Percentiles rank a stretch among this genome's conserved stretches.
Evolutionary conservation across 2,113 vertebrate genomes (phyloP).

Genomic region (Opisthocomus hoazin): DNA sequence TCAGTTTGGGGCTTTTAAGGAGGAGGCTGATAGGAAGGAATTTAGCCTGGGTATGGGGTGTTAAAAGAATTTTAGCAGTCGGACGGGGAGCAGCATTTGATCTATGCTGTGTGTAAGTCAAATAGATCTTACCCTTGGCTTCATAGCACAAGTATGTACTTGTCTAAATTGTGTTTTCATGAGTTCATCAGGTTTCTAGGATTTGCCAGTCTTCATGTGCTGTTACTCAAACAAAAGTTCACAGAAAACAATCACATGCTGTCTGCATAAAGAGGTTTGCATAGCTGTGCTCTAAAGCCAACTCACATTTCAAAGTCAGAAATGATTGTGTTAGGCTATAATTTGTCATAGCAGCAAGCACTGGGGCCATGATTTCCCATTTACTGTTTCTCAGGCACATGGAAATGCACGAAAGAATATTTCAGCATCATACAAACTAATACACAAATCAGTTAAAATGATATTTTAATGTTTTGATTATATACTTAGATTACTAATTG

Average conservation of each 20-base stretch:
- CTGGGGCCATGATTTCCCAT: neutral
- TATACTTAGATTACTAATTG: conserved; percentile 21
- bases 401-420: neutral
- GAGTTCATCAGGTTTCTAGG: neutral
- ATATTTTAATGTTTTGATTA: conserved; percentile 15
- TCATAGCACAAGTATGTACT: neutral
- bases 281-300: neutral
- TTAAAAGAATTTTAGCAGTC: neutral
- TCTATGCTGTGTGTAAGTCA: neutral
- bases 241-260: neutral
- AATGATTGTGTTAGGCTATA: neutral
- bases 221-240: neutral
- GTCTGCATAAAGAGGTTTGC: neutral
- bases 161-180: neutral
- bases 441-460: neutral
- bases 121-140: neutral
- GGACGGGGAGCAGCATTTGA: neutral
- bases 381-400: neutral
- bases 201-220: neutral
- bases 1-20: neutral
- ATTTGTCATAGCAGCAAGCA: neutral
- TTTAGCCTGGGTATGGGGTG: neutral
- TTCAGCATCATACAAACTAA: neutral
- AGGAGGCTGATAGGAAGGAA: neutral
- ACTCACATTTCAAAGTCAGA: neutral